Conservation (phyloP, 2,888 invertebrate genomes). For the Lasioglossum calceatum region DNA sequence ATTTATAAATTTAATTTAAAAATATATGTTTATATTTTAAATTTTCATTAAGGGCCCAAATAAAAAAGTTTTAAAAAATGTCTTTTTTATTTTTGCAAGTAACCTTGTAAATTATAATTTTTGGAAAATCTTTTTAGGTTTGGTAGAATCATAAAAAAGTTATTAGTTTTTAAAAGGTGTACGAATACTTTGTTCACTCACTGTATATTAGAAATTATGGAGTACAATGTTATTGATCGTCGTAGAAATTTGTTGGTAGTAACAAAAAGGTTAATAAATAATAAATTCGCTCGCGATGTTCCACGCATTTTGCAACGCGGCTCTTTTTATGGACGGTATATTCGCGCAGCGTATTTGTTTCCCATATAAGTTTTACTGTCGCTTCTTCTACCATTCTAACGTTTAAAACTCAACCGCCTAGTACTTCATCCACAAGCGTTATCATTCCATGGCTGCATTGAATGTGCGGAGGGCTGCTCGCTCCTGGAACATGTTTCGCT, state of each 20-base stretch:
- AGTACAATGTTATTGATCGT: not conserved
- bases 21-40: too few relatives aligned
- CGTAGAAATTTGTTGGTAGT: not conserved
- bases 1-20: too few relatives aligned
- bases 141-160: too few relatives aligned
- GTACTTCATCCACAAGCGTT: constrained; percentile 21
- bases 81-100: too few relatives aligned
- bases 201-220: not conserved
- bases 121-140: too few relatives aligned
- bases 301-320: not conserved
- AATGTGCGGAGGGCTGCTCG: constrained; percentile 27
- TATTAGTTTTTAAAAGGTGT: too few relatives aligned
- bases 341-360: not conserved
- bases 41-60: too few relatives aligned
- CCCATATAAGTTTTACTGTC: not conserved
- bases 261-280: not conserved
- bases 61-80: too few relatives aligned
- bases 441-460: constrained; percentile 33
- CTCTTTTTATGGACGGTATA: not conserved
- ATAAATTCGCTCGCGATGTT: not conserved
- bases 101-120: too few relatives aligned
- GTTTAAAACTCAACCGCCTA: constrained; percentile 9
- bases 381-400: not conserved
- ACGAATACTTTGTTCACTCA: too few relatives aligned
- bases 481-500: constrained; percentile 39